These are phyloP conservation scores for Vulpes vulpes DNA, from an alignment of 2,113 vertebrate genomes.

Conservation along the genomic window DNA sequence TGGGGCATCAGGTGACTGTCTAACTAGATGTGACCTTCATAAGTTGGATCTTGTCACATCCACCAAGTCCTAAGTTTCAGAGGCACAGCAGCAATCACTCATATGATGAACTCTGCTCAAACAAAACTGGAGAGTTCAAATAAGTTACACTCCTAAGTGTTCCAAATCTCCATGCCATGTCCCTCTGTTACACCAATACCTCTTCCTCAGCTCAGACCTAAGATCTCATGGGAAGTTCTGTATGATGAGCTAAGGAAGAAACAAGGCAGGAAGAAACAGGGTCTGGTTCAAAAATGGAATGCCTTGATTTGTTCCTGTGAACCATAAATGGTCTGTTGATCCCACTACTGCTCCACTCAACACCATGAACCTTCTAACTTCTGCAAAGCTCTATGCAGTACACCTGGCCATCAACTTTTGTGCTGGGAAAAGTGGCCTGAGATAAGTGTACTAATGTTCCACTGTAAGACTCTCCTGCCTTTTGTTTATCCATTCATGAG, in stretches of 20 bases:
- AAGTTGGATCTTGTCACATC: neutral
- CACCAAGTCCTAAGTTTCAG: neutral
- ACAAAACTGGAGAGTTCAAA: neutral
- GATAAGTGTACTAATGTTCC: neutral
- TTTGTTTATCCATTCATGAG: neutral
- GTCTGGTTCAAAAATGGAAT: neutral
- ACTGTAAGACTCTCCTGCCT: neutral
- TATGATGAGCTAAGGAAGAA: neutral
- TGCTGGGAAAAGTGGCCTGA: neutral
- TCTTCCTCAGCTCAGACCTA: slow-evolving; percentile 4
- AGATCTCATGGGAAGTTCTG: neutral
- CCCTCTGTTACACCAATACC: neutral
- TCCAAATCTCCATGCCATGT: neutral
- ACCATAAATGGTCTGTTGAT: neutral
- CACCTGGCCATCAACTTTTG: neutral
- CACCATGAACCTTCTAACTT: neutral
- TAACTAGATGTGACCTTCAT: neutral
- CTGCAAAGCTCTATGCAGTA: neutral
- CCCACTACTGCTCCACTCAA: neutral
- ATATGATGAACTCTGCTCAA: neutral
- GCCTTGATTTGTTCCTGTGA: slow-evolving; percentile 9
- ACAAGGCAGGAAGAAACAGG: neutral
- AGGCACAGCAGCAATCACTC: neutral
- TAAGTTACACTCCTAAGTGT: neutral
- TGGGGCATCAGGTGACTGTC: neutral